Evolutionary conservation across 2,113 vertebrate genomes (phyloP).

Genomic region (Cryptomyrus ogoouensis): DNA sequence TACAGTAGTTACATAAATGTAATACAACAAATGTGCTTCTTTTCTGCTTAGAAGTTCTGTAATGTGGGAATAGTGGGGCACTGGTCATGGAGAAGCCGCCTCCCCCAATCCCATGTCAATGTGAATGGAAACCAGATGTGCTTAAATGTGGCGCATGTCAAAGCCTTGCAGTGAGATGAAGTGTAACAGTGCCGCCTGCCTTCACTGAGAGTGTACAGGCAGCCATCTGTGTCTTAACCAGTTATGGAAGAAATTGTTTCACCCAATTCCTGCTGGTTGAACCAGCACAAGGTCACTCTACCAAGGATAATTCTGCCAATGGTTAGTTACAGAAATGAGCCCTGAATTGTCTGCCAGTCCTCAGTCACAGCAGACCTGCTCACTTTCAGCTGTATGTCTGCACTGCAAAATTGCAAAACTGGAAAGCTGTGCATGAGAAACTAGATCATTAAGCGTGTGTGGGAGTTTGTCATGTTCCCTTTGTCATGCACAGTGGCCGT

Average conservation of each 20-base stretch:
- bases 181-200: constrained; percentile 29
- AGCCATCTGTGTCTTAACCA: background rate
- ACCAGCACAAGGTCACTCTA: background rate
- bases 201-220: background rate
- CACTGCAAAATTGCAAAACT: background rate
- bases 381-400: background rate
- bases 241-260: background rate
- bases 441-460: background rate
- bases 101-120: background rate
- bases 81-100: background rate
- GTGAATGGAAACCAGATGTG: constrained; percentile 51
- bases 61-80: constrained; percentile 28
- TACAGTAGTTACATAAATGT: background rate
- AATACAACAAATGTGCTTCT: background rate
- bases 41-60: background rate
- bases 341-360: background rate
- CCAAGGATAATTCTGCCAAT: background rate
- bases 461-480: background rate
- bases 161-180: constrained; percentile 34
- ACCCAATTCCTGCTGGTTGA: background rate
- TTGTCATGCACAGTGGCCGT: background rate
- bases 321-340: background rate
- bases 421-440: background rate
- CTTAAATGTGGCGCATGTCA: constrained; percentile 32
- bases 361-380: background rate